Evolutionary conservation across 2,888 invertebrate species (phyloP).

Genomic region (Orthosia cruda): DNA sequence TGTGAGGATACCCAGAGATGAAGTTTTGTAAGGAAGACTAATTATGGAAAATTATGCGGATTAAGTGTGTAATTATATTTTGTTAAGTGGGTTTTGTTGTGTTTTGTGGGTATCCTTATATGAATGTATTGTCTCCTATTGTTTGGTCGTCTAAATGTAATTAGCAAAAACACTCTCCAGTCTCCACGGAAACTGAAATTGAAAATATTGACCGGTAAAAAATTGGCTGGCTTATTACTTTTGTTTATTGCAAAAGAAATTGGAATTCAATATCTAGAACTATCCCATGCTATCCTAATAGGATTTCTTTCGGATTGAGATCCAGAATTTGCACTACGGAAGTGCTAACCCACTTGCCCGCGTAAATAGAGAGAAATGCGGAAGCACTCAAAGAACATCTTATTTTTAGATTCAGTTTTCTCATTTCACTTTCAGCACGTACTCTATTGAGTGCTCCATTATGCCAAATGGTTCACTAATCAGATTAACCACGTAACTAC

Average conservation of each 20-base stretch:
- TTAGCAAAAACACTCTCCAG: neutral
- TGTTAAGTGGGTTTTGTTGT: neutral
- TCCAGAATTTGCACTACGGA: slow-evolving; percentile 38
- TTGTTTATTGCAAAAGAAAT: slow-evolving; percentile 21
- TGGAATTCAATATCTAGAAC: slow-evolving; percentile 33
- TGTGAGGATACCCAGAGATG: slow-evolving; percentile 25
- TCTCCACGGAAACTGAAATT: neutral
- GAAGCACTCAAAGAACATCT: slow-evolving; percentile 24
- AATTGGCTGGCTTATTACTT: neutral
- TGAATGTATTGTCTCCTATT: neutral
- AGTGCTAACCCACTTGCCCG: slow-evolving; percentile 17
- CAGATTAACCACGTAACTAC: slow-evolving; percentile 29
- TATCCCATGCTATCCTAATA: slow-evolving; percentile 23
- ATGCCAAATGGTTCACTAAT: slow-evolving; percentile 24
- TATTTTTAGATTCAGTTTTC: slow-evolving; percentile 26
- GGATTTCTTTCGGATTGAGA: slow-evolving; percentile 45
- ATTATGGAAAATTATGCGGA: slow-evolving; percentile 43
- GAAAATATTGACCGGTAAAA: neutral
- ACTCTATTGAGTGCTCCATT: slow-evolving; percentile 1
- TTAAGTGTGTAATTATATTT: slow-evolving; percentile 31
- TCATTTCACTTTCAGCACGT: slow-evolving; percentile 19
- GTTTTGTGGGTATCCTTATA: neutral
- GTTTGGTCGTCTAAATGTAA: no score
- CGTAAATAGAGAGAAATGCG: slow-evolving; percentile 26
- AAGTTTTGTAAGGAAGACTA: slow-evolving; percentile 47